phyloP scores from a whole-genome alignment of 2,113 vertebrate genomes.

The Lamprotornis superbus region DNA sequence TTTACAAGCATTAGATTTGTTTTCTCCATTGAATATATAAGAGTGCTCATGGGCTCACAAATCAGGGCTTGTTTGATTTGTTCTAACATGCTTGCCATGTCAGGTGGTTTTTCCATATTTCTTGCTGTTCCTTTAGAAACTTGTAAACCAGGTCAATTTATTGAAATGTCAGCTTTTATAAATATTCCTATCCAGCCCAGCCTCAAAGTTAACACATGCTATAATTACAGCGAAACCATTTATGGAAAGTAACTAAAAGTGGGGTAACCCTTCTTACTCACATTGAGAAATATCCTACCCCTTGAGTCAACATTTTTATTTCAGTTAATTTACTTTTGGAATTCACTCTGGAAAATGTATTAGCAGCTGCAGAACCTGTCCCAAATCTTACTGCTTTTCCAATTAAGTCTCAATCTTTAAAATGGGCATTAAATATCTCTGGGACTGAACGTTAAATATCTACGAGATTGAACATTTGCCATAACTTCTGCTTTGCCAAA shows the following conservation, averaged over 20 bases:
- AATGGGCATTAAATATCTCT: slow-evolving; percentile 6
- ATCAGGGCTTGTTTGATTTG: slow-evolving; percentile 50
- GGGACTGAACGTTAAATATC: not conserved
- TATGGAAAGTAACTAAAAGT: slow-evolving; percentile 22
- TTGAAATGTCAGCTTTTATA: slow-evolving; percentile 57
- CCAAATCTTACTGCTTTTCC: slow-evolving; percentile 15
- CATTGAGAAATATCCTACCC: slow-evolving; percentile 22
- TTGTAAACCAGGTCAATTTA: slow-evolving; percentile 49
- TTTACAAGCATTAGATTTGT: slow-evolving; percentile 64
- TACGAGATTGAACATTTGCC: not conserved
- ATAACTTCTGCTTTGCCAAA: not conserved
- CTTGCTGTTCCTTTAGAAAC: slow-evolving; percentile 36
- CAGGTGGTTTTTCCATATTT: slow-evolving; percentile 47
- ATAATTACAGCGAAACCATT: slow-evolving; percentile 47
- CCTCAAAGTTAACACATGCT: slow-evolving; percentile 37
- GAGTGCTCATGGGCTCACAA: slow-evolving; percentile 9
- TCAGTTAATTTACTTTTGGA: slow-evolving; percentile 49
- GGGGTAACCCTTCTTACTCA: slow-evolving; percentile 20
- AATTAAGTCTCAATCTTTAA: slow-evolving; percentile 4
- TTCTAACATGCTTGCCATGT: slow-evolving; percentile 9
- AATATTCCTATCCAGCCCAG: slow-evolving; percentile 47
- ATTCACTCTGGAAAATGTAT: slow-evolving; percentile 45
- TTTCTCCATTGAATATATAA: slow-evolving; percentile 32
- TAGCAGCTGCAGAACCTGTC: slow-evolving; percentile 27
- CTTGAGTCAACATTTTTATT: slow-evolving; percentile 53